phyloP scores from a whole-genome alignment of 2,113 vertebrate species.

The Salvelinus sp. region DNA sequence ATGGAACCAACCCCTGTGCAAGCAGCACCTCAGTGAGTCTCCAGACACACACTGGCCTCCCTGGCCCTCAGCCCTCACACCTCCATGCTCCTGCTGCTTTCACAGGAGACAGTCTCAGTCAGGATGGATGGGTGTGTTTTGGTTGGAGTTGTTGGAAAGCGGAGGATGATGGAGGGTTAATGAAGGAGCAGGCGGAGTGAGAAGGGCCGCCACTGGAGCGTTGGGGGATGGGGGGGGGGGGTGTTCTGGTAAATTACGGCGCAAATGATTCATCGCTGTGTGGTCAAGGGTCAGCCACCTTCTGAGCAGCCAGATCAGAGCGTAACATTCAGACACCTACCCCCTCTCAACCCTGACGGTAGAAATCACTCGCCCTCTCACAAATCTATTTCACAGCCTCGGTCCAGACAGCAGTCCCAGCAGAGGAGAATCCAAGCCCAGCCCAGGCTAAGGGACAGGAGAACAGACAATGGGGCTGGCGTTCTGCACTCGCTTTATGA shows the following conservation, averaged over 20 bases:
- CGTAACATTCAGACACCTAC: slow-evolving; percentile 20
- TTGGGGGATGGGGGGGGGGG: background rate
- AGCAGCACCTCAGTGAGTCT: background rate
- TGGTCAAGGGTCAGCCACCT: slow-evolving; percentile 13
- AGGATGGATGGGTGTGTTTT: background rate
- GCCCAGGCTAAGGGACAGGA: background rate
- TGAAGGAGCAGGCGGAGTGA: background rate
- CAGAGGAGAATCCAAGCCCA: background rate
- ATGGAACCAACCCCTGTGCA: background rate
- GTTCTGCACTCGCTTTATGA: background rate
- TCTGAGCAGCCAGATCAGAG: slow-evolving; percentile 18
- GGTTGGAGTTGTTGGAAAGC: background rate
- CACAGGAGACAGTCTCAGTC: background rate
- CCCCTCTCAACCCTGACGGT: slow-evolving; percentile 18
- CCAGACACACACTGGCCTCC: background rate
- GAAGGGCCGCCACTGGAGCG: background rate
- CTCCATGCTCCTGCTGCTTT: background rate
- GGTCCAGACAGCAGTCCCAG: background rate
- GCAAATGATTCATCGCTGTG: slow-evolving; percentile 28
- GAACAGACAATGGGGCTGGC: background rate
- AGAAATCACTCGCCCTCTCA: slow-evolving; percentile 21
- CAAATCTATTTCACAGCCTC: slow-evolving; percentile 39
- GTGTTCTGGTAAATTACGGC: slow-evolving; percentile 15
- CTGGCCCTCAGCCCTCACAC: background rate
- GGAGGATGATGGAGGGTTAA: background rate